These are phyloP conservation scores for Pachydiplax longipennis DNA, from an alignment of 2,888 invertebrate genomes.

Conservation along the genomic window DNA sequence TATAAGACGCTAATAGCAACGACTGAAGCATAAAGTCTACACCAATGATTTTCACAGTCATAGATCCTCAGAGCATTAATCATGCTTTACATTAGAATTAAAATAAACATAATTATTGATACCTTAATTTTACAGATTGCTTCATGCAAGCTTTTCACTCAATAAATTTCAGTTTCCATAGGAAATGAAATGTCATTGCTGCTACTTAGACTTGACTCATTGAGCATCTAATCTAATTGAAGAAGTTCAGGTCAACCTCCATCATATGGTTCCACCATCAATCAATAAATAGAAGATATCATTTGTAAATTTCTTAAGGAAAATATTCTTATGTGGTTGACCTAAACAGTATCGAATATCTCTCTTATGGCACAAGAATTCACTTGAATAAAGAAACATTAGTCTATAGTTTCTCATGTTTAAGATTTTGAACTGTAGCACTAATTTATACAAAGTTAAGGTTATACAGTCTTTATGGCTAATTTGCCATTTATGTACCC, in stretches of 20 bases:
- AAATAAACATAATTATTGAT: too few species aligned
- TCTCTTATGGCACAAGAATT: background rate
- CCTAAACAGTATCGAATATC: background rate
- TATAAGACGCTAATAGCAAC: too few species aligned
- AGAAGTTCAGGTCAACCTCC: background rate
- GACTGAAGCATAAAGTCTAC: too few species aligned
- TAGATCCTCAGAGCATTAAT: too few species aligned
- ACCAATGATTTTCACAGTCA: too few species aligned
- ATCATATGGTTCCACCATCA: too few species aligned
- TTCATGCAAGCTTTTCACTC: too few species aligned
- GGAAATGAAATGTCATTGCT: too few species aligned
- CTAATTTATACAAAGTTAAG: background rate
- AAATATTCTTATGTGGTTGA: background rate
- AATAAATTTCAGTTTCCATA: too few species aligned
- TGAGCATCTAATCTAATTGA: background rate
- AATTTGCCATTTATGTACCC: background rate
- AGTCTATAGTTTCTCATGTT: background rate
- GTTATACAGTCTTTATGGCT: background rate
- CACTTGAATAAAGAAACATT: background rate
- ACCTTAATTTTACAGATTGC: too few species aligned
- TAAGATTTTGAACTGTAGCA: background rate
- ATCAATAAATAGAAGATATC: background rate
- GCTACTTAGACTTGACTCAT: background rate
- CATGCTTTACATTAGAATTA: too few species aligned
- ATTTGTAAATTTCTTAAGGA: background rate